phyloP scores from a whole-genome alignment of 2,113 vertebrate species.

The Mormyrus iriodes region DNA sequence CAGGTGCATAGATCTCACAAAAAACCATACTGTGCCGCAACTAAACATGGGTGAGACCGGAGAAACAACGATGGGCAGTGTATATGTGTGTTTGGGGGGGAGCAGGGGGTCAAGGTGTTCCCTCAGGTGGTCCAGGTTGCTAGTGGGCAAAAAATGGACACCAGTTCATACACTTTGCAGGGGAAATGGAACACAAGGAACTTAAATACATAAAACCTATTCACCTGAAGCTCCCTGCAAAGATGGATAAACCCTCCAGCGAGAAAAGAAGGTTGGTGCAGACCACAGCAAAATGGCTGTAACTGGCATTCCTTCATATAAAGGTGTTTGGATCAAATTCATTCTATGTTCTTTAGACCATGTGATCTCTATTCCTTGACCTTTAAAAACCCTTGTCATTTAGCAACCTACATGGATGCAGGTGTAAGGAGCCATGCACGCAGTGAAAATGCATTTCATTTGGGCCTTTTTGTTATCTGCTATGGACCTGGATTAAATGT shows the following conservation, averaged over 20 bases:
- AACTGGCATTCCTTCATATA: neutral
- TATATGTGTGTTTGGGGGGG: neutral
- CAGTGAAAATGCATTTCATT: neutral
- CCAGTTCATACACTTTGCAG: neutral
- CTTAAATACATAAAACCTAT: neutral
- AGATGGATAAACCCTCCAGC: neutral
- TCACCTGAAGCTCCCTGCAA: neutral
- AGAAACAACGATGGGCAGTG: neutral
- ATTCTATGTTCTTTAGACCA: neutral
- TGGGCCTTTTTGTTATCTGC: neutral
- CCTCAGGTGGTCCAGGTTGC: neutral
- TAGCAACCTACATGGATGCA: neutral
- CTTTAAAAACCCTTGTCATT: no score
- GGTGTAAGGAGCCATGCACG: neutral
- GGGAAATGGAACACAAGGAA: neutral
- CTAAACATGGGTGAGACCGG: neutral
- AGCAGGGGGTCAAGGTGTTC: neutral
- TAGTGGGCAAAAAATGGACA: neutral
- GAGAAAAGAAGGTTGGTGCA: neutral
- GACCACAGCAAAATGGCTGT: neutral
- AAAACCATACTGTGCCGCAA: neutral
- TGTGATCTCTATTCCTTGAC: neutral
- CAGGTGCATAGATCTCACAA: neutral
- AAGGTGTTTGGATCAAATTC: neutral
- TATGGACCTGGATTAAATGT: neutral